Base-by-base conservation (phyloP, 2,797 vertebrate genomes). In the Gadopsis bispinosus region DNA sequence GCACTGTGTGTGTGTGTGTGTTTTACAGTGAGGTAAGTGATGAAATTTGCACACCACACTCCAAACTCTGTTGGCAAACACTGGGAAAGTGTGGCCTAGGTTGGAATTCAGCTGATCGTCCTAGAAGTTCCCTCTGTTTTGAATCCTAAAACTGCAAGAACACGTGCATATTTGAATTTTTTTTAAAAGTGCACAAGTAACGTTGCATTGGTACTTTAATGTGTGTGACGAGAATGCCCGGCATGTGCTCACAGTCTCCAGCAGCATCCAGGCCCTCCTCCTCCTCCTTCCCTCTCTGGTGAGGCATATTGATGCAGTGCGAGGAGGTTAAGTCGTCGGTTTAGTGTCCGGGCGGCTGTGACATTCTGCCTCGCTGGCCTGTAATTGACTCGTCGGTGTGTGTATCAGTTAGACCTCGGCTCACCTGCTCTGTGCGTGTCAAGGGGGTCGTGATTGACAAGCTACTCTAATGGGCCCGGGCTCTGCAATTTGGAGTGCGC, bases 341-440 rank as follows among this genome's bases (percentile, higher is more conserved):
- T 93, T 90, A 85, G 87, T 88, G 92, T 91, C 91, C 83, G 77
- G 76, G 90, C 82, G 80, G 85, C 88, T 84, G 77, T 93, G 92
- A 93, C 92, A 94, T 91, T 94, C 91, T 87, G 79, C 84, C 85
- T 87, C 35, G 63, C 75, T 80, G 54, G 81, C 66, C 91, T 87
- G 83, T 93, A 93, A 93, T 92, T 93, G 91, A 94, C 91, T 93
- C 84, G 75, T 92, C 76, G 62, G 85, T 80, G 83, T 90, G 88
- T 83, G 84, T 87, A 79, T 91, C 87, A 77, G 73, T 87, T 85
- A 86, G 86, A 88, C 75, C 88, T 80, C 47, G 2, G 69, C 74
- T 94, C 93, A 92, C 92, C 92, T 89, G 91, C 94, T 91, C 83
- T 4, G 17, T 47, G 69, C 62, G 69, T 79, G 87, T 92, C 79